Evolutionary conservation across 2,888 invertebrate species (phyloP), one percentile per base, ranked within the genome.

Genomic region (Teleogryllus oceanicus): DNA sequence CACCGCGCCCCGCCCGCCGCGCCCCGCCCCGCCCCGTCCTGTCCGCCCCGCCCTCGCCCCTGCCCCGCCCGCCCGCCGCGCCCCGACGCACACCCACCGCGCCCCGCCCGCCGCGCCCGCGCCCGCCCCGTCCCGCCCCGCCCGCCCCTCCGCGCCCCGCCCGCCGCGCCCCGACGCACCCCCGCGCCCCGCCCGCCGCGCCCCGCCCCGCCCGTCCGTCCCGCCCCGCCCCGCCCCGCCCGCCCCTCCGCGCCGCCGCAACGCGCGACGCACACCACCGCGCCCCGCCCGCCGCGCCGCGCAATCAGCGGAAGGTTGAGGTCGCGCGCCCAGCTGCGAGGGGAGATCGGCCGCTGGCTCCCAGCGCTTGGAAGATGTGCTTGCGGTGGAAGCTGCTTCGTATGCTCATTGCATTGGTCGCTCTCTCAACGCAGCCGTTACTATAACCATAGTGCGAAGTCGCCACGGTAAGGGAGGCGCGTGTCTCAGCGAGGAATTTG

Each of bases 311-410:
- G 21, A 20, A 76, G 21, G 37, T 76, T 37, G 62, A 62, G n/a
- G 62, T 18, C 13, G 62, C n/a, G 62, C 62, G 16, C 16, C n/a
- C 62, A 16, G 62, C 92, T 94, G 95, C 82, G 95, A 94, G 86
- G 94, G 95, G 88, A 95, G 95, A 80, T 94, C 94, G 24, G 94
- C 94, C 84, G 90, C 90, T 82, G 91, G 90, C 83, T 82, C 89
- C 89, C 83, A 91, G 89, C 50, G 92, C 91, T 83, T 89, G 88
- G 86, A 90, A 91, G 78, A 91, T 90, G 85, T 89, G 91, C 76
- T 87, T 85, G 83, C 91, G 1, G 37, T 37, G 37, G 37, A 37
- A 8, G 8, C 37, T 5, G 8, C 8, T 37, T 8, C 37, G 37
- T 37, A 8, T 37, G 37, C 8, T 37, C 5, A 8, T 37, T 37